Percentiles rank a stretch among this genome's conserved stretches.
Conservation (phyloP, 2,888 invertebrate species). For the Pherbina coryleti region DNA sequence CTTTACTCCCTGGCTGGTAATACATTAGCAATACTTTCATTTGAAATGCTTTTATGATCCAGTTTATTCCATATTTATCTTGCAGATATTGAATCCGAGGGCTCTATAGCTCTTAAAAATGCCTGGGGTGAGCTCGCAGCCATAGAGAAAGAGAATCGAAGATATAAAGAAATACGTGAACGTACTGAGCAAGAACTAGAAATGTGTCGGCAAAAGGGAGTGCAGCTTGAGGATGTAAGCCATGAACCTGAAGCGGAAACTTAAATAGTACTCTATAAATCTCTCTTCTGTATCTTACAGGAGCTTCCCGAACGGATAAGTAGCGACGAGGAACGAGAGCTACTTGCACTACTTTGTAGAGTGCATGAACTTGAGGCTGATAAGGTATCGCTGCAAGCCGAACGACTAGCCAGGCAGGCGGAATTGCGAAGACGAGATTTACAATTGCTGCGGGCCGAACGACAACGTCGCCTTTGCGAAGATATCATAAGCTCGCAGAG, state of each 20-base stretch:
- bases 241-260: background rate
- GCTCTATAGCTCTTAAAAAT: constrained; percentile 75
- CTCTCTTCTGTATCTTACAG: constrained; percentile 61
- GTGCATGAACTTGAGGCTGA: constrained; percentile 96
- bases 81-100: constrained; percentile 67
- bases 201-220: constrained; percentile 82
- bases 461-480: constrained; percentile 88
- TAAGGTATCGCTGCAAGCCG: constrained; percentile 88
- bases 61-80: constrained; percentile 16
- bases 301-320: constrained; percentile 87
- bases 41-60: background rate
- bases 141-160: constrained; percentile 87
- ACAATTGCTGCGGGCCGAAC: constrained; percentile 83
- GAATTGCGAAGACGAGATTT: constrained; percentile 88
- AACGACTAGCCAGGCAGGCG: constrained; percentile 86
- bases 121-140: constrained; percentile 88
- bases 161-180: constrained; percentile 81
- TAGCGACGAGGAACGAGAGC: constrained; percentile 91
- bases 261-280: background rate
- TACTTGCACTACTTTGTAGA: constrained; percentile 84
- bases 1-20: no score
- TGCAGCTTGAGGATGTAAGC: constrained; percentile 85
- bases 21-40: background rate
- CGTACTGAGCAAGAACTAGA: constrained; percentile 86
- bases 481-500: constrained; percentile 92